Base-by-base conservation (phyloP, 2,113 vertebrate genomes). In the Nannobrachium achirus region DNA sequence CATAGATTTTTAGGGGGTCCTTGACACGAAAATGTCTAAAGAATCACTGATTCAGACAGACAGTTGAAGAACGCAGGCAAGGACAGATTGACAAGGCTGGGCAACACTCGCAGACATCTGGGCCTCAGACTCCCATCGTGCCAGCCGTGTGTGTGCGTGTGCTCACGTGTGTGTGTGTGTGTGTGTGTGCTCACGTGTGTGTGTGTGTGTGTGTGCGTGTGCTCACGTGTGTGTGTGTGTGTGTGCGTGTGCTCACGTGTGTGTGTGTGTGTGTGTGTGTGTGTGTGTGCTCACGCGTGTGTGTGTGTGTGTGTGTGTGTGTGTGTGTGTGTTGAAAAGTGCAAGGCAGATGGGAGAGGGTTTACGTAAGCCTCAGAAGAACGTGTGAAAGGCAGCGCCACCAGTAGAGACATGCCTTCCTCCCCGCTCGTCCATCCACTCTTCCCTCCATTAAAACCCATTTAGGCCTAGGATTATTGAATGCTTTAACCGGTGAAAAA, bases 371-470 rank as follows among this genome's bases (percentile, higher is more conserved):
- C 64, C 82, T 68, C 69, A 79, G 78, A 84, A 82, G 74, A 76
- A 69, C 71, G 62, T 75, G 78, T 73, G 69, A 78, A 79, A 82
- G 77, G 82, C 14, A 83, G 78, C 71, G 58, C 38, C 69, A 73
- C 88, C 81, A 86, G 89, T 86, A 75, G 73, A 86, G 86, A 72
- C 89, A 63, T 81, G 89, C 65, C 82, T 63, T 81, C 68, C 73
- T 71, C 58, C 58, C 78, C 56, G 58, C 20, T 11, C 71, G 57
- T 57, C 62, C 60, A 70, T 76, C 44, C 76, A 71, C 63, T 75
- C 63, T 75, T 56, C 51, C 66, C 63, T 56, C 55, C 13, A 10
- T 20, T 7, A 25, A 18, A 7, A 2, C 2, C 44, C 9, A n/a
- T n/a, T n/a, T n/a, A n/a, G n/a, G n/a, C n/a, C n/a, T n/a, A n/a